phyloP scores from a whole-genome alignment of 37 sponge, comb jelly and placozoan species.

The Diacarnus erythraeanus region DNA sequence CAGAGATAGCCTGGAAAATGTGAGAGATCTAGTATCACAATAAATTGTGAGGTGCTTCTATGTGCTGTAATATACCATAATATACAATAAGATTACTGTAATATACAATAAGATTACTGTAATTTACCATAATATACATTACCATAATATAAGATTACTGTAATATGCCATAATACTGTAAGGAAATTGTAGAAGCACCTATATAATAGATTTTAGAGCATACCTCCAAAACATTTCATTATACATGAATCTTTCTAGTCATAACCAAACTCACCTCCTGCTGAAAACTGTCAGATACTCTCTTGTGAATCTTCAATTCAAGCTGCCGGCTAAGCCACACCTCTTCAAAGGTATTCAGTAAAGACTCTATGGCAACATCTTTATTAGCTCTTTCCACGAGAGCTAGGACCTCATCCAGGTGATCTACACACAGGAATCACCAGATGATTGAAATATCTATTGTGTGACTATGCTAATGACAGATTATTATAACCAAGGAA shows the following conservation, averaged over 20 bases:
- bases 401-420: slow-evolving; percentile 49
- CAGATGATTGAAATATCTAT: background rate
- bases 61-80: too few relatives aligned
- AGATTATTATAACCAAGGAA: background rate
- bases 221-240: background rate
- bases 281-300: background rate
- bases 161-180: too few relatives aligned
- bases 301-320: slow-evolving; percentile 49
- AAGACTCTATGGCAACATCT: slow-evolving; percentile 84
- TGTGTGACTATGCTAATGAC: background rate
- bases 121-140: too few relatives aligned
- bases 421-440: slow-evolving; percentile 33
- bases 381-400: slow-evolving; percentile 78
- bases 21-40: too few relatives aligned
- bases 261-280: slow-evolving; percentile 18
- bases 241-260: background rate
- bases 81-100: too few relatives aligned
- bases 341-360: slow-evolving; percentile 89
- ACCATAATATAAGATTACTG: too few relatives aligned
- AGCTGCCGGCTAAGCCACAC: slow-evolving; percentile 92
- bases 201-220: background rate
- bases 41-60: too few relatives aligned
- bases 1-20: slow-evolving; percentile 11
- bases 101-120: too few relatives aligned
- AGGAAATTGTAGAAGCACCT: background rate